A percentile compares a stretch with the other conserved stretches of the same genome.
These are phyloP conservation scores for Penaeus vannamei DNA, from an alignment of 1,140 invertebrate genomes.

Conservation along the genomic window DNA sequence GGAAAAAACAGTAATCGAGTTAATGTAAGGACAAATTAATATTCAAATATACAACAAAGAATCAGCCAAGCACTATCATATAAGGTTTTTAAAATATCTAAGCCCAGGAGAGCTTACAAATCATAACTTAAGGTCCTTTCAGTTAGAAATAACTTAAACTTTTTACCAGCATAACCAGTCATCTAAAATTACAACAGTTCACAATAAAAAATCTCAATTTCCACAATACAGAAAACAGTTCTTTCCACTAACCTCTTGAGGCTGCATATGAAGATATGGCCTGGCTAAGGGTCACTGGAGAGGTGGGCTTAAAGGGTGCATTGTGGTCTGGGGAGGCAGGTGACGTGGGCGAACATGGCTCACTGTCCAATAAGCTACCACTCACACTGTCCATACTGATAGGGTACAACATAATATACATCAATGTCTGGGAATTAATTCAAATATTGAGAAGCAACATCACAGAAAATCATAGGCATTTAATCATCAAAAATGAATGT, in stretches of 20 bases:
- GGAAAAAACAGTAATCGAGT: conserved; percentile 20
- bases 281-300: conserved; percentile 77
- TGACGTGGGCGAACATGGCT: conserved; percentile 87
- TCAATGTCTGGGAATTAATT: neutral
- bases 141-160: too few relatives aligned
- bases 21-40: neutral
- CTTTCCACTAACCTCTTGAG: conserved; percentile 68
- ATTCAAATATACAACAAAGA: neutral
- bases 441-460: neutral
- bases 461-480: too few relatives aligned
- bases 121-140: too few relatives aligned
- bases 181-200: too few relatives aligned
- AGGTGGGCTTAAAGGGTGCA: conserved; percentile 73
- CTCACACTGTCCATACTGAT: conserved; percentile 92
- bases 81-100: too few relatives aligned
- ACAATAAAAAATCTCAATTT: too few relatives aligned
- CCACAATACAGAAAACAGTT: neutral
- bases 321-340: conserved; percentile 80
- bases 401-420: conserved; percentile 53
- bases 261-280: conserved; percentile 73
- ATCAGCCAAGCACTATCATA: neutral
- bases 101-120: too few relatives aligned
- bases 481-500: neutral
- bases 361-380: conserved; percentile 91
- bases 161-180: too few relatives aligned